phyloP scores from a whole-genome alignment of 2,797 vertebrate genomes.

The Pitangus sulphuratus region DNA sequence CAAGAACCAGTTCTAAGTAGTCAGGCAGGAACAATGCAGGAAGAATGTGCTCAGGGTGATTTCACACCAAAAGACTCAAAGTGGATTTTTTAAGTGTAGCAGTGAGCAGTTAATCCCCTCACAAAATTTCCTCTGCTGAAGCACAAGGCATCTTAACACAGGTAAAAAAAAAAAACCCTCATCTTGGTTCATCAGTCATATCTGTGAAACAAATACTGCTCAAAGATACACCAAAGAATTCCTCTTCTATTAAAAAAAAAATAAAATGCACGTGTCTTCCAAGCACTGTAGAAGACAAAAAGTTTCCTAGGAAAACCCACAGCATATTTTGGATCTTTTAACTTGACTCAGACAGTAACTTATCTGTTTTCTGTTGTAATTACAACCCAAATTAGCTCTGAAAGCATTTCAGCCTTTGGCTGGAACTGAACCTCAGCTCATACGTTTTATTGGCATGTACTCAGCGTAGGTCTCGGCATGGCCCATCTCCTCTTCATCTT shows the following conservation, averaged over 20 bases:
- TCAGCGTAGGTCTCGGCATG: conserved; percentile 98
- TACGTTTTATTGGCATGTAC: conserved; percentile 99
- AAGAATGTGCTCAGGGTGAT: not conserved
- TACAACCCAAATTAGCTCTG: not conserved
- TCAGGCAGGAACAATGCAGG: not conserved
- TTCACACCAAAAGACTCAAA: not conserved
- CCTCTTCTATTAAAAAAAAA: not conserved
- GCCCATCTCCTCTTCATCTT: conserved; percentile 97
- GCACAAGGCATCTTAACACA: not conserved
- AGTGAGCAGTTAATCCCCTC: not conserved
- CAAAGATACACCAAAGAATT: not conserved
- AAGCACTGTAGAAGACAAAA: rapidly evolving
- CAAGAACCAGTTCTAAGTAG: not conserved
- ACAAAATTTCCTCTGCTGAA: not conserved
- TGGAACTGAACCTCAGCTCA: not conserved
- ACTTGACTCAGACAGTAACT: not conserved
- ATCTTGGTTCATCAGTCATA: not conserved
- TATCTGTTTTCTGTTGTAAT: not conserved
- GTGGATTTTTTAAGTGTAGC: not conserved
- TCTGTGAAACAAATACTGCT: not conserved
- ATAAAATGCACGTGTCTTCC: not conserved
- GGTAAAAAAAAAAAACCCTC: not conserved
- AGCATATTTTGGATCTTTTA: not conserved
- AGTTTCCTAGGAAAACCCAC: not conserved
- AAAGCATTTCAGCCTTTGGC: not conserved